These are phyloP conservation scores for Hypomesus transpacificus DNA, from an alignment of 2,113 vertebrate species.

Conservation along the genomic window DNA sequence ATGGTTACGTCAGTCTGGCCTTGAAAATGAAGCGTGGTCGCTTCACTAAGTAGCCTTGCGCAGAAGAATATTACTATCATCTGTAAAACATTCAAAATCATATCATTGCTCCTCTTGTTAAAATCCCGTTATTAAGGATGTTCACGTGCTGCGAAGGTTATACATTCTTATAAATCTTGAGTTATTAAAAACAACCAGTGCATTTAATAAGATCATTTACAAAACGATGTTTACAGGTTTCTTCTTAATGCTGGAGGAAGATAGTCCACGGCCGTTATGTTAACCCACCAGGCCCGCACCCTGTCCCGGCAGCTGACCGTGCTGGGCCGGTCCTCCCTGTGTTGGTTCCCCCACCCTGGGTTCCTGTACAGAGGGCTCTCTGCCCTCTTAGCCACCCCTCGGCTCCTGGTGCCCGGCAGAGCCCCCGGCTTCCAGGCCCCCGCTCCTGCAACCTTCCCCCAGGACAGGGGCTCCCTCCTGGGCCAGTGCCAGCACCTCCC, in stretches of 20 bases:
- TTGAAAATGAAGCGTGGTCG: not conserved
- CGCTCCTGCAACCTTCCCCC: not conserved
- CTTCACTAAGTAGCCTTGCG: no score
- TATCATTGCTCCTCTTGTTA: no score
- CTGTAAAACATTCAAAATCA: no score
- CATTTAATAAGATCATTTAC: no score
- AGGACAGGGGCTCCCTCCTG: slow-evolving; percentile 23
- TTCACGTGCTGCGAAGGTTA: no score
- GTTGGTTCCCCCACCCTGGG: slow-evolving; percentile 31
- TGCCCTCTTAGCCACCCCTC: slow-evolving; percentile 33
- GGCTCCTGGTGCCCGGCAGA: slow-evolving; percentile 19
- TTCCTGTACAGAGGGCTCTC: slow-evolving; percentile 47
- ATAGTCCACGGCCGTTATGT: slow-evolving; percentile 28
- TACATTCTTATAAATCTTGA: no score
- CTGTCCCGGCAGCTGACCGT: slow-evolving; percentile 51
- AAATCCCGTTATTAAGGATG: no score
- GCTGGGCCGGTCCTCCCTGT: slow-evolving; percentile 27
- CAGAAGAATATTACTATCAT: no score
- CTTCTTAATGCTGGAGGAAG: no score
- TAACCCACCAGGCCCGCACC: slow-evolving; percentile 51
- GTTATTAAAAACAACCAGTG: no score
- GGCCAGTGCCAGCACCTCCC: slow-evolving; percentile 39
- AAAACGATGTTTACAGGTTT: no score
- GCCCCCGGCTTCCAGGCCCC: slow-evolving; percentile 2
- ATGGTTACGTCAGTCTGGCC: not conserved